Evolutionary conservation across 2,113 vertebrate species (phyloP).

Genomic region (Dicaeum eximium): DNA sequence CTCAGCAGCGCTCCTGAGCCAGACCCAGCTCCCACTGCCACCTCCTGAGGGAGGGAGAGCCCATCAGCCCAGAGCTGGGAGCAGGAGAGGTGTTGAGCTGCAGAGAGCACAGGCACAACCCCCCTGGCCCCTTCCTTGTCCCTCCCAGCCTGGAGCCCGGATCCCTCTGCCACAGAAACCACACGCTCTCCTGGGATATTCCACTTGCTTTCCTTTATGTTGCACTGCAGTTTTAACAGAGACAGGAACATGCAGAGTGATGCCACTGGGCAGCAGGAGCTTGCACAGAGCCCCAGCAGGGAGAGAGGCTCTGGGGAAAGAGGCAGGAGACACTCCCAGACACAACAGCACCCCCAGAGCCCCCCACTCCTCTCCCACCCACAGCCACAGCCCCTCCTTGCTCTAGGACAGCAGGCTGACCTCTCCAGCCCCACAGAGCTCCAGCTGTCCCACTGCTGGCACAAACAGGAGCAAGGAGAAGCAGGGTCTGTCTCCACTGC

Average conservation of each 20-base stretch:
- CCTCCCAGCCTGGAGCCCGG: neutral
- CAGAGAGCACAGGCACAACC: neutral
- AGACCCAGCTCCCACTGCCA: neutral
- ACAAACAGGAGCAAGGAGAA: neutral
- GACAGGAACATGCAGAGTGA: constrained; percentile 32
- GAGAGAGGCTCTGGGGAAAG: neutral
- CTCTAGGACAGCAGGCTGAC: neutral
- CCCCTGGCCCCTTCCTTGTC: neutral
- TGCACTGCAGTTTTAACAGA: constrained; percentile 3
- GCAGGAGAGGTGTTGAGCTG: rapidly evolving
- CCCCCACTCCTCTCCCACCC: neutral
- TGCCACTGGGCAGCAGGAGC: neutral
- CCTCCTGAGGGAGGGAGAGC: neutral
- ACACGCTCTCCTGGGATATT: neutral
- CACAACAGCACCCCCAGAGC: neutral
- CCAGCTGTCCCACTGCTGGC: neutral
- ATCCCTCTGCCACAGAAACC: neutral
- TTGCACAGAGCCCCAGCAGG: neutral
- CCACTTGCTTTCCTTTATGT: constrained; percentile 15
- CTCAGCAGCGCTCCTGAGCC: rapidly evolving
- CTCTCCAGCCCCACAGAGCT: neutral
- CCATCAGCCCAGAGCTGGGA: rapidly evolving
- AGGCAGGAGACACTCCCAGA: neutral
- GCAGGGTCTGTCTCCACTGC: neutral
- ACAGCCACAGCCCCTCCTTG: neutral